Base-by-base conservation (phyloP, 2,113 vertebrate species). In the Pipra filicauda region DNA sequence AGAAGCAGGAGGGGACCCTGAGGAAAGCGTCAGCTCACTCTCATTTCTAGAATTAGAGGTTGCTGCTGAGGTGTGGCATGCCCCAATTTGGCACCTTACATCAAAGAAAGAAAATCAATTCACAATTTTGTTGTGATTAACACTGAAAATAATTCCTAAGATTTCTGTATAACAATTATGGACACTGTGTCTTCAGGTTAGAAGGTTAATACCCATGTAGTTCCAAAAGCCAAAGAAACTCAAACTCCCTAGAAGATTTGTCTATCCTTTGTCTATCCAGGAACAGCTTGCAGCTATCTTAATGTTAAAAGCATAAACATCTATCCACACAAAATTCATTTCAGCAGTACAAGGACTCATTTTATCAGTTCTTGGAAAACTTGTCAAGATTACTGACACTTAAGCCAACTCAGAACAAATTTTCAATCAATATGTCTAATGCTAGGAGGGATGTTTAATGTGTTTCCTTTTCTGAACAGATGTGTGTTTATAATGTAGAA, bases 371-470 rank as follows among this genome's bases (percentile, higher is more conserved):
- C 92, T 91, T 96, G 76, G 80, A 95, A 96, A 94, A 95, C 76
- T 94, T 92, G 79, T 96, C 90, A 95, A 83, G 93, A 95, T 95
- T 96, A 80, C 90, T 91, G 95, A 94, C 92, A 89, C 88, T 94
- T 75, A 94, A 94, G 41, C 21, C 51, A 91, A 75, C 62, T 75
- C 81, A 85, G 83, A 96, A 96, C 43, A 96, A 94, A 89, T 92
- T 94, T 96, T 94, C 95, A 91, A 91, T 96, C 73, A 49, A 83
- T 94, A 91, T 44, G 30, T 88, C 83, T 95, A 90, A 92, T 55
- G 51, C 82, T 96, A 77, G 89, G 48, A 96, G 69, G 52, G 81
- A 91, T 87, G 37, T 92, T 96, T 90, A 83, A 96, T 93, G 73
- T 41, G 39, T 70, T 96, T 88, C 72, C 28, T 75, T 86, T 64